A percentile compares a stretch with the other conserved stretches of the same genome.
These are phyloP conservation scores for Nesidiocoris tenuis DNA, from an alignment of 2,888 invertebrate species.

Conservation along the genomic window DNA sequence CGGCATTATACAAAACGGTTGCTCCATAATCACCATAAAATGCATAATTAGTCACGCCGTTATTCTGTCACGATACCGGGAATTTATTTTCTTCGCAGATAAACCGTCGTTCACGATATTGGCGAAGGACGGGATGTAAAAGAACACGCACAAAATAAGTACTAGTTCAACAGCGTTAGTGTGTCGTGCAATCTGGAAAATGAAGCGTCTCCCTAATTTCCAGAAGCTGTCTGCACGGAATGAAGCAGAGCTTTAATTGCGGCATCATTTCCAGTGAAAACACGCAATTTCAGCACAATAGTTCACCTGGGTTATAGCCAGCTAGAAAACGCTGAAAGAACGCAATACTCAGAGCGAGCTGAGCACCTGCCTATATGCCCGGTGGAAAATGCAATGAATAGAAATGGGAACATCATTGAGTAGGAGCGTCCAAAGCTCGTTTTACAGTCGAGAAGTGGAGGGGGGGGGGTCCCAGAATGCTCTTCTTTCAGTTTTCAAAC, in stretches of 20 bases:
- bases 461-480: no score
- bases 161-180: no score
- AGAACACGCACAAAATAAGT: no score
- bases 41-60: no score
- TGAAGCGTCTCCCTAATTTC: not conserved
- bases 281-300: not conserved
- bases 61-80: no score
- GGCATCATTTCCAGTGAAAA: not conserved
- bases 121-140: no score
- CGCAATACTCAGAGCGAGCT: no score
- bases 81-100: no score
- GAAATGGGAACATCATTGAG: slow-evolving; percentile 41
- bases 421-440: not conserved
- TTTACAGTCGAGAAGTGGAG: not conserved
- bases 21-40: no score
- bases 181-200: not conserved
- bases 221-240: not conserved
- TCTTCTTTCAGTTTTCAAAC: not conserved
- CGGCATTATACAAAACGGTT: no score
- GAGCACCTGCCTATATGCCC: no score
- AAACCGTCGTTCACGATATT: no score
- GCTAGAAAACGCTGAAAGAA: slow-evolving; percentile 11
- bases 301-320: not conserved
- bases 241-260: not conserved
- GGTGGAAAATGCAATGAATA: slow-evolving; percentile 28